Conservation (phyloP, 2,888 invertebrate genomes). For the Morpho achilles region DNA sequence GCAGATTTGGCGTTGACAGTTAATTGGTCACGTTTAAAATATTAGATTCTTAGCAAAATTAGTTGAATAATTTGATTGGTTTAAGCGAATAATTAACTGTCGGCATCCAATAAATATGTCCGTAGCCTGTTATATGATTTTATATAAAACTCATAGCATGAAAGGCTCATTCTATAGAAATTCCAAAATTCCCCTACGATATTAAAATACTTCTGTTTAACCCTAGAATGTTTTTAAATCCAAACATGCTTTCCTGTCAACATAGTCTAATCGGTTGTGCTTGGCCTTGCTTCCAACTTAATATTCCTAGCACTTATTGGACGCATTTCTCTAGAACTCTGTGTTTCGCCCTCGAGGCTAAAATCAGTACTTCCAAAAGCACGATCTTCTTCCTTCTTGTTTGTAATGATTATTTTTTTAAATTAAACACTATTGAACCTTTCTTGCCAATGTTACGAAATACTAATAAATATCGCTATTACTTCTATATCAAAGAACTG, state of each 20-base stretch:
- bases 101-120: conserved; percentile 54
- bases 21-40: conserved; percentile 39
- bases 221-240: conserved; percentile 56
- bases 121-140: conserved; percentile 51
- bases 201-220: conserved; percentile 51
- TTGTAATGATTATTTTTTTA: conserved; percentile 47
- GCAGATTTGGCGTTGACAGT: conserved; percentile 66
- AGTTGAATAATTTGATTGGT: conserved; percentile 8
- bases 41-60: neutral
- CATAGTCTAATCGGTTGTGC: conserved; percentile 63
- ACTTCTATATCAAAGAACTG: conserved; percentile 38
- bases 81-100: conserved; percentile 55
- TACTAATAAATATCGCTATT: conserved; percentile 11
- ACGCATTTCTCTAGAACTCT: conserved; percentile 40
- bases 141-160: conserved; percentile 57
- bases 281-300: conserved; percentile 73
- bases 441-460: conserved; percentile 10
- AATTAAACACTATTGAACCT: conserved; percentile 35
- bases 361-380: conserved; percentile 52
- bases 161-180: conserved; percentile 57
- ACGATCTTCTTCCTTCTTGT: conserved; percentile 54
- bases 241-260: conserved; percentile 59
- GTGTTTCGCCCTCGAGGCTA: conserved; percentile 48
- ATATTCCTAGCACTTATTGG: conserved; percentile 51
- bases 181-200: conserved; percentile 50